Evolutionary conservation across 1,140 invertebrate genomes (phyloP).

Genomic region (Lordiphosa clarofinis): DNA sequence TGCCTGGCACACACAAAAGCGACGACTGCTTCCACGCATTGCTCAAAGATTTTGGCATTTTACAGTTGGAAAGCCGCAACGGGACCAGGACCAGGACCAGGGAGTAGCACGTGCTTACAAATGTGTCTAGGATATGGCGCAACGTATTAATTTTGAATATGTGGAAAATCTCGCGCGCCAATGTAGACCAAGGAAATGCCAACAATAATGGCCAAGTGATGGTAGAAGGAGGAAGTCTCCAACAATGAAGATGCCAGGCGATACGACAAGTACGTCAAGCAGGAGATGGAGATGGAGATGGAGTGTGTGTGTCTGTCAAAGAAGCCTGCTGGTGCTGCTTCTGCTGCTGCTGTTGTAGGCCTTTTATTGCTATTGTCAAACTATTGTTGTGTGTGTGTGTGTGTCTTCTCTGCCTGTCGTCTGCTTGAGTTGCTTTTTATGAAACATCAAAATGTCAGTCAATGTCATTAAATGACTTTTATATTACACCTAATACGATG

Average conservation of each 20-base stretch:
- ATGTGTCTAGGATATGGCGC: conserved; percentile 71
- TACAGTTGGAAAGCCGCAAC: conserved; percentile 49
- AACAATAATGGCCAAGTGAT: conserved; percentile 43
- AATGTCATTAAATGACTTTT: conserved; percentile 78
- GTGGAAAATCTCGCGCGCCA: conserved; percentile 70
- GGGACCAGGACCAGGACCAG: conserved; percentile 16
- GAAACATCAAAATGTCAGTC: conserved; percentile 78
- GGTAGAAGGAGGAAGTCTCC: conserved; percentile 16
- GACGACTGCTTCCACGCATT: conserved; percentile 14
- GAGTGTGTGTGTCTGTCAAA: conserved; percentile 14
- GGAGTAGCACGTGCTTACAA: conserved; percentile 60
- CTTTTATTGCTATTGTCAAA: conserved; percentile 78
- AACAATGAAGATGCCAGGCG: conserved; percentile 73
- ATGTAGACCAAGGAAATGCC: conserved; percentile 57
- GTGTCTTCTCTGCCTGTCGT: conserved; percentile 19
- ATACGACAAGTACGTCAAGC: conserved; percentile 70
- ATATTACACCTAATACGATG: conserved; percentile 78
- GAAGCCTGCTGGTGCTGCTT: conserved; percentile 4
- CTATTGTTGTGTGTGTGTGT: conserved; percentile 53
- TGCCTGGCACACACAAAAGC: conserved; percentile 3
- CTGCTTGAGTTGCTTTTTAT: conserved; percentile 77
- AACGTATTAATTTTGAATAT: conserved; percentile 78
- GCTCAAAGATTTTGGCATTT: conserved; percentile 45
- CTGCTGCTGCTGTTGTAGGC: conserved; percentile 53
- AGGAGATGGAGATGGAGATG: conserved; percentile 14